phyloP scores from a whole-genome alignment of 2,888 invertebrate species.

The Rhorus exstirpatorius region DNA sequence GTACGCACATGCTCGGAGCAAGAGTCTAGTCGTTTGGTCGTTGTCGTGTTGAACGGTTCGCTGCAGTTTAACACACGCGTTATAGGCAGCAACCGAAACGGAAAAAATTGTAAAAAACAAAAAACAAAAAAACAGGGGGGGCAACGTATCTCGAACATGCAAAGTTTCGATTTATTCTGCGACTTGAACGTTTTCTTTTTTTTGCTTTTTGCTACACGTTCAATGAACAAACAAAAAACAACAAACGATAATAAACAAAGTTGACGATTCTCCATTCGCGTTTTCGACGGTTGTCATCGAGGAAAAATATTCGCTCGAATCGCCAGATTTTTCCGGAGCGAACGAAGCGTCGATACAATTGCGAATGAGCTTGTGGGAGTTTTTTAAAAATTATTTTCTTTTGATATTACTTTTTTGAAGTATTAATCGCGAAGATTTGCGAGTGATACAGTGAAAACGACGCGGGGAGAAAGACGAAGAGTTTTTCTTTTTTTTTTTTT shows the following conservation, averaged over 20 bases:
- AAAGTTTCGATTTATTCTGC: background rate
- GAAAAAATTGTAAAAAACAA: background rate
- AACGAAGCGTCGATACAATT: background rate
- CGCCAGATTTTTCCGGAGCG: conserved; percentile 10
- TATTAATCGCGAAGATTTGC: background rate
- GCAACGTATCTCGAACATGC: background rate
- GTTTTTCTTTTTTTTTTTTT: too few species aligned
- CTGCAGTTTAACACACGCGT: conserved; percentile 71
- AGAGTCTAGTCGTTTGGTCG: conserved; percentile 43
- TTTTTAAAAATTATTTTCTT: background rate
- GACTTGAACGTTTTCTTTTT: background rate
- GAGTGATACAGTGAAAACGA: conserved; percentile 40
- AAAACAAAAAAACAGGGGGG: background rate
- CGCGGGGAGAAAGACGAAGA: background rate
- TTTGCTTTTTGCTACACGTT: conserved; percentile 5
- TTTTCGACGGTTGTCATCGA: conserved; percentile 2
- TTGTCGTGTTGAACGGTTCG: conserved; percentile 41
- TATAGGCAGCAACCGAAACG: conserved; percentile 68
- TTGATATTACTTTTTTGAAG: background rate
- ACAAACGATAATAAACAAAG: background rate
- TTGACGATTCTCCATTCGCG: background rate
- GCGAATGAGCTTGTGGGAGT: background rate
- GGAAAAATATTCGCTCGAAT: background rate
- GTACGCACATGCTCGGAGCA: conserved; percentile 51
- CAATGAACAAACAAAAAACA: background rate